These are phyloP conservation scores for Dryomyza anilis DNA, from an alignment of 2,888 invertebrate genomes.

Conservation along the genomic window DNA sequence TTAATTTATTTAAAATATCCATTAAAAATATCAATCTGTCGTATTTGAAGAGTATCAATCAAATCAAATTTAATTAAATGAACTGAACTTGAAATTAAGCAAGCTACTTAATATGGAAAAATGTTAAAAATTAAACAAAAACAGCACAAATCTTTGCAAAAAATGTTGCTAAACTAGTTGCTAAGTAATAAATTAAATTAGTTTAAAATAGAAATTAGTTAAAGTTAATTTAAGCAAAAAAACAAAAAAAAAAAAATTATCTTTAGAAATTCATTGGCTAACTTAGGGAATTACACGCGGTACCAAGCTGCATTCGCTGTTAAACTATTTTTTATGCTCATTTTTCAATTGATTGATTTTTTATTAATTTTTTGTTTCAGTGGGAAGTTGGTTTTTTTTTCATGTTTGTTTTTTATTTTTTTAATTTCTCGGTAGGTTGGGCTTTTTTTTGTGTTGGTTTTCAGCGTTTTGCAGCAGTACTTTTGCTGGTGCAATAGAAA, in stretches of 20 bases:
- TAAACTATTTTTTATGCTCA: not conserved
- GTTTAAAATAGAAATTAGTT: conserved; percentile 2
- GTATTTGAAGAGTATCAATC: too few species aligned
- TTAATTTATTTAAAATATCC: too few species aligned
- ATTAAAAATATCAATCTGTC: too few species aligned
- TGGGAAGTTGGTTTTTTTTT: too few species aligned
- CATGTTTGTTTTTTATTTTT: too few species aligned
- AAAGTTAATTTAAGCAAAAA: too few species aligned
- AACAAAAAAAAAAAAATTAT: not conserved
- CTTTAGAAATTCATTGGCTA: conserved; percentile 13
- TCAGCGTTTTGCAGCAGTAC: too few species aligned
- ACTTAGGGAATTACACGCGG: not conserved
- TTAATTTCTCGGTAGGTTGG: not conserved
- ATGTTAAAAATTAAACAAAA: not conserved
- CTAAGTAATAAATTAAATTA: conserved; percentile 17
- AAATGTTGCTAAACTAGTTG: not conserved
- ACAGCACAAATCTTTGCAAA: not conserved
- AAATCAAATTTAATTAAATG: too few species aligned
- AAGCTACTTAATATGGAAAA: too few species aligned
- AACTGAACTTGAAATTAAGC: too few species aligned
- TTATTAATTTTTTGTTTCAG: not conserved
- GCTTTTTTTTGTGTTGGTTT: not conserved
- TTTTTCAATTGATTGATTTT: not conserved
- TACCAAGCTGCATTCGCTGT: not conserved
- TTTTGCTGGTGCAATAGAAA: too few species aligned